These are phyloP conservation scores for Leuciscus idus DNA, from an alignment of 2,113 vertebrate genomes.

Conservation along the genomic window DNA sequence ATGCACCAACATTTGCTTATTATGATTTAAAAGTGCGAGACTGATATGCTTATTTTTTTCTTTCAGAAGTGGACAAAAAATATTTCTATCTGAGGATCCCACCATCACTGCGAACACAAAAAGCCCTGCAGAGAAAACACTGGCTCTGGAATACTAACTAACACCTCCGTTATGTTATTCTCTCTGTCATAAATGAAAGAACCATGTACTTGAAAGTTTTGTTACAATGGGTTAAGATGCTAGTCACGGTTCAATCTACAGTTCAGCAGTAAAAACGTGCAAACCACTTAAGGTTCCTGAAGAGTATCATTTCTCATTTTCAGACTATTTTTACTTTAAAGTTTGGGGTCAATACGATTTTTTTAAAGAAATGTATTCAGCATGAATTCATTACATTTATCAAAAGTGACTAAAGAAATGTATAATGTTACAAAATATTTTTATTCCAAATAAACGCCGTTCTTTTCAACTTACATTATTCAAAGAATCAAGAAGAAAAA, in stretches of 20 bases:
- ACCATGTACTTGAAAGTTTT: too few species aligned
- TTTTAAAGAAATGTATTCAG: background rate
- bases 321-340: background rate
- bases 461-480: too few species aligned
- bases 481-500: too few species aligned
- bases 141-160: slow-evolving; percentile 34
- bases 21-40: background rate
- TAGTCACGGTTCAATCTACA: background rate
- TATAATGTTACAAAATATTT: too few species aligned
- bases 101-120: background rate
- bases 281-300: background rate
- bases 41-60: background rate
- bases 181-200: too few species aligned
- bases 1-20: background rate
- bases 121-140: slow-evolving; percentile 26
- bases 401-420: background rate
- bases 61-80: slow-evolving; percentile 1
- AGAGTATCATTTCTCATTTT: background rate
- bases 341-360: background rate
- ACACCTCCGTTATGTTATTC: background rate
- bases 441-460: background rate
- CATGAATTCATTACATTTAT: background rate
- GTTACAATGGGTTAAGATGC: too few species aligned
- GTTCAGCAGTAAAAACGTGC: background rate
- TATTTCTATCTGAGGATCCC: slow-evolving; percentile 41